phyloP scores from a whole-genome alignment of 92 coral and sea anemone species.

The Actinostola sp. region DNA sequence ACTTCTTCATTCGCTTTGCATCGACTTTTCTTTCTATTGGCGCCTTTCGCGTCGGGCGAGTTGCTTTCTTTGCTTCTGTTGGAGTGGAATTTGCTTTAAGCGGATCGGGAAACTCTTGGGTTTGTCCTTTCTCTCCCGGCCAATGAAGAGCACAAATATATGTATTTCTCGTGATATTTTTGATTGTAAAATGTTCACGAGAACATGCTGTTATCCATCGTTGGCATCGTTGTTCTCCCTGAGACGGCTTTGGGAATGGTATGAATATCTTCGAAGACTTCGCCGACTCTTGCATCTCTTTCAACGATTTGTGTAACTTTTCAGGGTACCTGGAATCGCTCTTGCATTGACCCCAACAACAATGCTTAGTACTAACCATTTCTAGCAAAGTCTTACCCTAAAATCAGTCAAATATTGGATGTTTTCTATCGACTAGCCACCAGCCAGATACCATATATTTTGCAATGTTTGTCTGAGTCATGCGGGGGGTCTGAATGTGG shows the following conservation, averaged over 20 bases:
- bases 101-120: slow-evolving; percentile 53
- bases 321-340: slow-evolving; percentile 60
- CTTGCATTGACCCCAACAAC: slow-evolving; percentile 48
- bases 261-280: slow-evolving; percentile 30
- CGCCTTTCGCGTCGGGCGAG: slow-evolving; percentile 40
- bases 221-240: slow-evolving; percentile 45
- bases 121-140: slow-evolving; percentile 65
- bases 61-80: slow-evolving; percentile 30
- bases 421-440: too few relatives aligned
- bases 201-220: slow-evolving; percentile 69
- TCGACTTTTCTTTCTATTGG: slow-evolving; percentile 27
- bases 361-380: slow-evolving; percentile 54
- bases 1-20: neutral
- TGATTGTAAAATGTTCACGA: slow-evolving; percentile 45
- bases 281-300: slow-evolving; percentile 24
- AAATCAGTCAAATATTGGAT: too few relatives aligned
- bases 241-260: slow-evolving; percentile 56
- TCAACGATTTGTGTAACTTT: slow-evolving; percentile 42
- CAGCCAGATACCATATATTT: too few relatives aligned
- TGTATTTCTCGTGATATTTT: slow-evolving; percentile 60
- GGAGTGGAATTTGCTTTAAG: slow-evolving; percentile 62
- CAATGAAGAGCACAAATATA: slow-evolving; percentile 63
- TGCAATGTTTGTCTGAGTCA: too few relatives aligned
- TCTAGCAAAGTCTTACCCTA: too few relatives aligned
- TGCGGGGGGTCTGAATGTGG: too few relatives aligned